These are phyloP conservation scores for Leptinotarsa peninsularis DNA, from an alignment of 2,888 invertebrate species.

Conservation along the genomic window DNA sequence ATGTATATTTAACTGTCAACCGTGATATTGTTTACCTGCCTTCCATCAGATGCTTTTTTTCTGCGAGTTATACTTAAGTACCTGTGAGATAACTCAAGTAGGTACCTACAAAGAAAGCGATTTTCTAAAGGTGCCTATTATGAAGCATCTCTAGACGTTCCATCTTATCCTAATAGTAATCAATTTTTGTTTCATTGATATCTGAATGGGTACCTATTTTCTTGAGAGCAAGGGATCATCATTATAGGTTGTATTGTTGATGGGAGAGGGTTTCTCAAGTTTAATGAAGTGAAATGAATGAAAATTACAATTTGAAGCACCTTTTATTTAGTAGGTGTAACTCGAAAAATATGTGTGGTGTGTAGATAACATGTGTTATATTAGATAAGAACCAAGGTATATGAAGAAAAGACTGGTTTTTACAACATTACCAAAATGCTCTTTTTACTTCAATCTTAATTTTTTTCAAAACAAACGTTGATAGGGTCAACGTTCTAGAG, in stretches of 20 bases:
- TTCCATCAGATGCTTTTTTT: conserved; percentile 7
- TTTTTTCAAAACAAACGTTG: too few relatives aligned
- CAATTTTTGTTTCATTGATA: conserved; percentile 7
- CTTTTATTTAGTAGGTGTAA: background rate
- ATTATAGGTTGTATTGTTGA: background rate
- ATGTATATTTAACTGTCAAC: conserved; percentile 10
- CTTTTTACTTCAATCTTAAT: too few relatives aligned
- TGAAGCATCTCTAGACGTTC: conserved; percentile 9
- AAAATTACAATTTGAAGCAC: background rate
- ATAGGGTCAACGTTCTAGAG: too few relatives aligned
- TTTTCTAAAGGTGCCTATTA: conserved; percentile 20
- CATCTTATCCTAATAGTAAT: conserved; percentile 1
- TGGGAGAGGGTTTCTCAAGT: background rate
- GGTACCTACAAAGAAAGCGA: conserved; percentile 1
- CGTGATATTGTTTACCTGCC: conserved; percentile 13
- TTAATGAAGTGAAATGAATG: background rate
- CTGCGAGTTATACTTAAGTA: background rate
- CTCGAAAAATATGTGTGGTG: too few relatives aligned
- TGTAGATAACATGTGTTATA: too few relatives aligned
- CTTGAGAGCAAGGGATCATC: background rate
- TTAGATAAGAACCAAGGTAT: too few relatives aligned
- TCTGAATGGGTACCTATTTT: conserved; percentile 6
- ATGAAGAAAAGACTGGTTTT: too few relatives aligned
- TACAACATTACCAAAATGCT: too few relatives aligned
- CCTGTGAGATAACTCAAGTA: conserved; percentile 11